These are phyloP conservation scores for Acanthurus tractus DNA, from an alignment of 2,797 vertebrate species.

Conservation along the genomic window DNA sequence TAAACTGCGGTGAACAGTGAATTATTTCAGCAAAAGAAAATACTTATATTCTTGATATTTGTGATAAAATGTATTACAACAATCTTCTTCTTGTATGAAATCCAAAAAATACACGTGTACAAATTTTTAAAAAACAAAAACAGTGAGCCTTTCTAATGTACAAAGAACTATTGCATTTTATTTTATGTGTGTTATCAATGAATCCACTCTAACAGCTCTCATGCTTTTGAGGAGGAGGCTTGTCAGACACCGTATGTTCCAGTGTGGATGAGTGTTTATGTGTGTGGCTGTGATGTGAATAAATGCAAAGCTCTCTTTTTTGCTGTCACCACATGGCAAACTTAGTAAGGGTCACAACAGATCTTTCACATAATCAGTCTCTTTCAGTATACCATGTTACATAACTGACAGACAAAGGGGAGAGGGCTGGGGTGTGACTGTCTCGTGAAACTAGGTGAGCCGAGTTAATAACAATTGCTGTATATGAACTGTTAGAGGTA, in stretches of 20 bases:
- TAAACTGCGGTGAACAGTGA: background rate
- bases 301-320: constrained; percentile 27
- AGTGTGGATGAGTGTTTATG: constrained; percentile 51
- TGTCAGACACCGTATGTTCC: constrained; percentile 35
- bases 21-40: background rate
- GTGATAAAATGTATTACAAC: background rate
- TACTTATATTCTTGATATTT: background rate
- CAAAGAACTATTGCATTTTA: constrained; percentile 21
- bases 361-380: constrained; percentile 34
- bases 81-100: background rate
- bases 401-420: constrained; percentile 27
- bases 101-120: background rate
- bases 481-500: constrained; percentile 7
- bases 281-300: constrained; percentile 40
- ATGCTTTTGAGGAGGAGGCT: constrained; percentile 49
- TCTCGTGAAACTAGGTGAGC: constrained; percentile 35
- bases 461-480: constrained; percentile 28
- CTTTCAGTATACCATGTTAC: constrained; percentile 32
- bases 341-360: constrained; percentile 23
- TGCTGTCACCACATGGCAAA: constrained; percentile 12
- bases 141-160: constrained; percentile 51
- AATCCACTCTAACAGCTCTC: constrained; percentile 53
- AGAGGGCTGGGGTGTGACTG: constrained; percentile 13
- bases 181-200: constrained; percentile 45
- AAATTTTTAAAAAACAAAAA: constrained; percentile 26